A percentile compares a stretch with the other conserved stretches of the same genome.
Evolutionary conservation across 2,888 invertebrate species (phyloP).

Genomic region (Halocaridina rubra): DNA sequence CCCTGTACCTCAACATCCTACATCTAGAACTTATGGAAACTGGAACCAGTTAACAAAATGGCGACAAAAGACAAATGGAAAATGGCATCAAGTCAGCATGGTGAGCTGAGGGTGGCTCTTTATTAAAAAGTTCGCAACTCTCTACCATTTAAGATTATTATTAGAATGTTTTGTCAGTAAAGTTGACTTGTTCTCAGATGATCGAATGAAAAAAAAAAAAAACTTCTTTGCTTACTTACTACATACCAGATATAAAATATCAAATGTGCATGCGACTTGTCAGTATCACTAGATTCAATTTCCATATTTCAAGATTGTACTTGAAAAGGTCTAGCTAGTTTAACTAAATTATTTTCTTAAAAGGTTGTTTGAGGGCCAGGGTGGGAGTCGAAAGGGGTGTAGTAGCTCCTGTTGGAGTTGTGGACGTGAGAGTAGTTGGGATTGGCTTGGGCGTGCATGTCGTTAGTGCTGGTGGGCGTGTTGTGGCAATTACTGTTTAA

Average conservation of each 20-base stretch:
- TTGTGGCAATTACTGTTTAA: conserved; percentile 46
- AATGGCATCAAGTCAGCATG: conserved; percentile 30
- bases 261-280: no score
- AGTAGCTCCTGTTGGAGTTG: conserved; percentile 51
- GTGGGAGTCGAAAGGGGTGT: conserved; percentile 27
- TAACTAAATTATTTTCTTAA: not conserved
- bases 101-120: conserved; percentile 21
- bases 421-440: conserved; percentile 55
- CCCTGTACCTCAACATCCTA: conserved; percentile 44
- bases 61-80: no score
- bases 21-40: conserved; percentile 1
- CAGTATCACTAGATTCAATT: not conserved
- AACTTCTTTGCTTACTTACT: no score
- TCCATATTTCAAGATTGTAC: not conserved
- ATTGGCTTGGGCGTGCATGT: conserved; percentile 49
- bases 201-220: no score
- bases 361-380: conserved; percentile 39
- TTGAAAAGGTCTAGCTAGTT: not conserved
- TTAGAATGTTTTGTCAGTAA: not conserved
- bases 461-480: conserved; percentile 51
- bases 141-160: conserved; percentile 17
- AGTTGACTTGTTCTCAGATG: no score
- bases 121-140: conserved; percentile 23
- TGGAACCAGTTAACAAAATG: conserved; percentile 8
- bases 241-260: not conserved